A percentile compares a stretch with the other conserved stretches of the same genome.
These are phyloP conservation scores for Petrolisthes manimaculis DNA, from an alignment of 2,888 invertebrate genomes.

Conservation along the genomic window DNA sequence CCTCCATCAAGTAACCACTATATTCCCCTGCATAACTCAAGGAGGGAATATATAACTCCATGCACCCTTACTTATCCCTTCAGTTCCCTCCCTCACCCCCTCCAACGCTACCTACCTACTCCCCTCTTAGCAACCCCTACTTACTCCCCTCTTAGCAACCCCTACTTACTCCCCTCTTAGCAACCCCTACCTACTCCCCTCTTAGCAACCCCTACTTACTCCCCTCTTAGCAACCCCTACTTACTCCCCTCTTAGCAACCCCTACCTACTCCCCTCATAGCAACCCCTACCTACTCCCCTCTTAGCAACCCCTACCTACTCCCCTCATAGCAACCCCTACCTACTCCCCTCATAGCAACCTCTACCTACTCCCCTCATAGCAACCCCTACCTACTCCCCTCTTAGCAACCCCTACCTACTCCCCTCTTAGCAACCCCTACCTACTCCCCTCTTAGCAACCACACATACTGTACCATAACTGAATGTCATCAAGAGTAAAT, in stretches of 20 bases:
- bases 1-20: neutral
- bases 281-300: too few species aligned
- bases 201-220: neutral
- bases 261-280: too few species aligned
- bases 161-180: too few species aligned
- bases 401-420: neutral
- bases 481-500: too few species aligned
- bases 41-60: too few species aligned
- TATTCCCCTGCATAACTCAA: too few species aligned
- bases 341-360: neutral
- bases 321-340: neutral
- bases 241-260: neutral
- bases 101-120: too few species aligned
- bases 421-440: neutral
- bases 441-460: too few species aligned
- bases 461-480: too few species aligned
- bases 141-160: neutral
- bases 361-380: too few species aligned
- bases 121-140: too few species aligned
- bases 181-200: neutral
- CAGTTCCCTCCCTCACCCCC: too few species aligned
- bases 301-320: neutral
- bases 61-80: neutral
- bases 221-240: neutral
- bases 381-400: neutral